phyloP scores from a whole-genome alignment of 2,113 vertebrate species.

The Hyaena hyaena region DNA sequence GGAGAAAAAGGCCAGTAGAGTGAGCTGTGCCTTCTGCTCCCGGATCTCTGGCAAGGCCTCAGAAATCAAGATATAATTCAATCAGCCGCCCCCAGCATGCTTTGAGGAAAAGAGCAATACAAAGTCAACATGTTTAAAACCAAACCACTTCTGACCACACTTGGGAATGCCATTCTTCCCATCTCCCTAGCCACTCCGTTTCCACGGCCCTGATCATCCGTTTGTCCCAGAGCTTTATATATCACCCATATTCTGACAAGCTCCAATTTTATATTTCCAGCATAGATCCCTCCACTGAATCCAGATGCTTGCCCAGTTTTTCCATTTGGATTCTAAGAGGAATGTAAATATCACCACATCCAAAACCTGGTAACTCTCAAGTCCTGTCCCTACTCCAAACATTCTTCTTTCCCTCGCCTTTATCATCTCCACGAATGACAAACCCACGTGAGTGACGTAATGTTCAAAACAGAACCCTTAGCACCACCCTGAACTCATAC shows the following conservation, averaged over 20 bases:
- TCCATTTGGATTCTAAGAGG: background rate
- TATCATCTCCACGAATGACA: background rate
- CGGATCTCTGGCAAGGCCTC: background rate
- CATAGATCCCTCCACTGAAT: background rate
- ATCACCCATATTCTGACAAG: background rate
- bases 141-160: background rate
- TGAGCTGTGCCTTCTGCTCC: background rate
- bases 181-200: background rate
- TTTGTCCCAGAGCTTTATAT: background rate
- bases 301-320: background rate
- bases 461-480: background rate
- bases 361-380: background rate
- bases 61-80: background rate
- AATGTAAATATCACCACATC: background rate
- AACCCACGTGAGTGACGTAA: background rate
- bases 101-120: background rate
- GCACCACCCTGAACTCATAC: background rate
- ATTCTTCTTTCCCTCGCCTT: background rate
- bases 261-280: background rate
- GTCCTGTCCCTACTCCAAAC: background rate
- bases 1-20: background rate
- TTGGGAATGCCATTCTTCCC: background rate
- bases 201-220: background rate
- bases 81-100: background rate
- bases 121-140: slow-evolving; percentile 1